Evolutionary conservation across 1,140 invertebrate species (phyloP), one percentile per base, ranked within the genome.

Genomic region (Maconellicoccus hirsutus): DNA sequence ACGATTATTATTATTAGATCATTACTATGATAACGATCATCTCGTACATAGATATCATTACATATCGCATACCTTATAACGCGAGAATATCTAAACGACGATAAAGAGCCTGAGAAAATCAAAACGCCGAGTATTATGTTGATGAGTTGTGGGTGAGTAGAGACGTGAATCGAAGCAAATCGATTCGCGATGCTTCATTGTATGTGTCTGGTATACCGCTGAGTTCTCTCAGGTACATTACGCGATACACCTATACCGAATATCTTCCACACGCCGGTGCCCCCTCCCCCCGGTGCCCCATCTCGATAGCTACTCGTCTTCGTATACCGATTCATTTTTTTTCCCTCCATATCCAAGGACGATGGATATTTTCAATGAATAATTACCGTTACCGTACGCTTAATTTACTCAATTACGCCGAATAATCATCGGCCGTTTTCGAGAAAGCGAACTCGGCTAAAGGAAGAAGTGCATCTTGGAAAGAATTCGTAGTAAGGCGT

Each of bases 1-100:
- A n/a, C n/a, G 42, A 52, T 52, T 52, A 52, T 52, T 52, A 52
- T 52, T 52, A 52, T 52, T 52, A 52, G 42, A 52, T 52, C 42
- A 52, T 52, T 52, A 52, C n/a, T 52, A 52, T 19, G 2, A 52
- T 52, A 12, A 33, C 12, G 29, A 33, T 33, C 29, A 52, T 52
- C 4, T 52, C 42, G n/a, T 38, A 38, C 33, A 38, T 38, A 52
- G 42, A 16, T 52, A 52, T 16, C 10, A 19, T 52, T 33, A 33
- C 29, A 33, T 33, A 33, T 33, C 29, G 12, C 29, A 33, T 33
- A 33, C 29, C 29, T 19, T 3, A 14, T 19, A 19, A 19, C 3
- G n/a, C 6, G n/a, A 52, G n/a, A 52, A n/a, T n/a, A n/a, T n/a
- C n/a, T 52, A 52, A 52, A 52, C 42, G 42, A 16, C 42, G 42